phyloP scores from a whole-genome alignment of 2,113 vertebrate genomes.

The Martes martes region DNA sequence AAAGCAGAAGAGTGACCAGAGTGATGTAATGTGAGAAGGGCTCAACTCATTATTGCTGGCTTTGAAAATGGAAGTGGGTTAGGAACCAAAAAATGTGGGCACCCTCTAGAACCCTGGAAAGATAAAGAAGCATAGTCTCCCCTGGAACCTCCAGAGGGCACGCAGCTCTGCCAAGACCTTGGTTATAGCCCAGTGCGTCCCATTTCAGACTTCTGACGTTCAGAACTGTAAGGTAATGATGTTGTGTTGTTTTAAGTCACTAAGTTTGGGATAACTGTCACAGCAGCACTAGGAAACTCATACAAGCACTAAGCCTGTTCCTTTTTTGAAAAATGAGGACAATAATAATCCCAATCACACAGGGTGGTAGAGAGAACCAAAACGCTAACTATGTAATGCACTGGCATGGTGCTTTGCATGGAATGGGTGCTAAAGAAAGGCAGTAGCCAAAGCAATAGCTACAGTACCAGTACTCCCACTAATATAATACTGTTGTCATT shows the following conservation, averaged over 20 bases:
- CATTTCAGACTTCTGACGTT: not conserved
- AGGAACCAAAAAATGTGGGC: not conserved
- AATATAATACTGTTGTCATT: not conserved
- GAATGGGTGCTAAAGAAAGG: not conserved
- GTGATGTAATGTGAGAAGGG: not conserved
- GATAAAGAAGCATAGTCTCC: not conserved
- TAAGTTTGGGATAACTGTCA: not conserved
- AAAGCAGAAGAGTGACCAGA: not conserved
- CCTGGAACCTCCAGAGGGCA: no score
- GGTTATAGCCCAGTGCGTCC: not conserved
- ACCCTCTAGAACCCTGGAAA: not conserved
- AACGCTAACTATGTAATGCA: not conserved
- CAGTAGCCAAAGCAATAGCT: not conserved
- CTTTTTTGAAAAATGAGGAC: not conserved
- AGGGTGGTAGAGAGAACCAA: not conserved
- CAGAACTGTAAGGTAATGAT: not conserved
- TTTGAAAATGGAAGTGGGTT: not conserved
- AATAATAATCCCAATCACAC: not conserved
- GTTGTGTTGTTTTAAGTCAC: not conserved
- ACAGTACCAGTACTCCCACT: no score
- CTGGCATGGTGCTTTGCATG: not conserved
- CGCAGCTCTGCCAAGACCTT: not conserved
- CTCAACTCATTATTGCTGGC: not conserved
- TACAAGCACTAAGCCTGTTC: not conserved
- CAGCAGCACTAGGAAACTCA: not conserved